These are phyloP conservation scores for Chrysotoxum bicinctum DNA, from an alignment of 2,888 invertebrate species.

Conservation along the genomic window DNA sequence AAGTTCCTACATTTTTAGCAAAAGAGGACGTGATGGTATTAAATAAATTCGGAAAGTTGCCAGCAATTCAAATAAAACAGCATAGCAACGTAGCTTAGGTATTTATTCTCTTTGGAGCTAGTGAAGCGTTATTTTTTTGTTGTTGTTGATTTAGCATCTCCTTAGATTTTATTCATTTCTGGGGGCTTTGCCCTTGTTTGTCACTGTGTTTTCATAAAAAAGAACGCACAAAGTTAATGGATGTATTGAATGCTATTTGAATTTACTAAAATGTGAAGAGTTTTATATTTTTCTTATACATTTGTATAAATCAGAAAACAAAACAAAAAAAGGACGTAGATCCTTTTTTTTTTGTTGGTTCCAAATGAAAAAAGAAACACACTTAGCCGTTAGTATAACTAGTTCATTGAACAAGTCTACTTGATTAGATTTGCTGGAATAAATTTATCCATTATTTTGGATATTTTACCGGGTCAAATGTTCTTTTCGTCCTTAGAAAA, in stretches of 20 bases:
- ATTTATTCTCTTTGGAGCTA: constrained; percentile 13
- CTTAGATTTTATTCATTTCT: not conserved
- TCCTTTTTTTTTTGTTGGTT: constrained; percentile 21
- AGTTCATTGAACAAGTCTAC: constrained; percentile 44
- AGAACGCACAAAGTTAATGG: constrained; percentile 18
- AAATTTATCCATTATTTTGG: constrained; percentile 13
- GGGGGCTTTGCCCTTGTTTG: constrained; percentile 4
- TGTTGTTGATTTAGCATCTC: not conserved
- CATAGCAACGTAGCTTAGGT: not conserved
- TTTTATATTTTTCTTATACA: not conserved
- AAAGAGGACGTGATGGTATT: constrained; percentile 15
- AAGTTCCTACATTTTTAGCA: not conserved
- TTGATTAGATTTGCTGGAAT: constrained; percentile 31
- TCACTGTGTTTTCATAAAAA: constrained; percentile 14
- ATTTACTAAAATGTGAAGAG: constrained; percentile 3
- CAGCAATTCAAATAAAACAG: constrained; percentile 35
- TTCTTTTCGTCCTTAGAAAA: not conserved
- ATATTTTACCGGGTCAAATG: not conserved
- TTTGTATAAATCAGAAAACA: constrained; percentile 5
- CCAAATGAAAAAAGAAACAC: constrained; percentile 37
- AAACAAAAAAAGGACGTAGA: not conserved
- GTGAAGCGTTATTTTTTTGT: not conserved
- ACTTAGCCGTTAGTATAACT: constrained; percentile 34
- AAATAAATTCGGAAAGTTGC: constrained; percentile 50
- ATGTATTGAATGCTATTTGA: constrained; percentile 23